Percentiles rank a stretch among this genome's conserved stretches.
These are phyloP conservation scores for Campoletis raptor DNA, from an alignment of 2,888 invertebrate genomes.

Conservation along the genomic window DNA sequence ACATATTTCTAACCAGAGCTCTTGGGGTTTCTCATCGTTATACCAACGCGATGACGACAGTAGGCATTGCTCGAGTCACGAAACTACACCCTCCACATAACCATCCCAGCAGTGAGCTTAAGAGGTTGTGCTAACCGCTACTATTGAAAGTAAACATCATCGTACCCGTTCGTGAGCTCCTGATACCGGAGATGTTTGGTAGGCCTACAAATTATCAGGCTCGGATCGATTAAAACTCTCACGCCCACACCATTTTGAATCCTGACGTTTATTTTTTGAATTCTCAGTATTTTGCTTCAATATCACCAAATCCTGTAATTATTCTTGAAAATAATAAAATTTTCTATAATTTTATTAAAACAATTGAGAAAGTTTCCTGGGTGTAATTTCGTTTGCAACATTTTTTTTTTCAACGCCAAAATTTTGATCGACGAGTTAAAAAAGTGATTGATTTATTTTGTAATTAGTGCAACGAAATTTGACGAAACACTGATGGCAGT, in stretches of 20 bases:
- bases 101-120: conserved; percentile 9
- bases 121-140: conserved; percentile 11
- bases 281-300: neutral
- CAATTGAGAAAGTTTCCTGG: neutral
- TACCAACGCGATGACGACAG: conserved; percentile 24
- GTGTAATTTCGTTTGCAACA: neutral
- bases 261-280: neutral
- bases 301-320: neutral
- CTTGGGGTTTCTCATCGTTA: conserved; percentile 23
- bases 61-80: neutral
- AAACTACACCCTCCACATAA: conserved; percentile 15
- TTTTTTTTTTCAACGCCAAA: neutral
- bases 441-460: neutral
- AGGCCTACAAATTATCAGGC: conserved; percentile 83
- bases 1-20: conserved; percentile 78
- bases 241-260: neutral
- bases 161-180: conserved; percentile 76
- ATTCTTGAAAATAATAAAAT: neutral
- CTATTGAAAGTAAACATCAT: conserved; percentile 34
- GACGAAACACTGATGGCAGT: neutral
- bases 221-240: conserved; percentile 70
- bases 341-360: neutral
- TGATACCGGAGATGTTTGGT: conserved; percentile 81
- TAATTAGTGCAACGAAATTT: neutral
- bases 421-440: neutral